phyloP scores from a whole-genome alignment of 1,140 invertebrate genomes.

The Drosophila persimilis region DNA sequence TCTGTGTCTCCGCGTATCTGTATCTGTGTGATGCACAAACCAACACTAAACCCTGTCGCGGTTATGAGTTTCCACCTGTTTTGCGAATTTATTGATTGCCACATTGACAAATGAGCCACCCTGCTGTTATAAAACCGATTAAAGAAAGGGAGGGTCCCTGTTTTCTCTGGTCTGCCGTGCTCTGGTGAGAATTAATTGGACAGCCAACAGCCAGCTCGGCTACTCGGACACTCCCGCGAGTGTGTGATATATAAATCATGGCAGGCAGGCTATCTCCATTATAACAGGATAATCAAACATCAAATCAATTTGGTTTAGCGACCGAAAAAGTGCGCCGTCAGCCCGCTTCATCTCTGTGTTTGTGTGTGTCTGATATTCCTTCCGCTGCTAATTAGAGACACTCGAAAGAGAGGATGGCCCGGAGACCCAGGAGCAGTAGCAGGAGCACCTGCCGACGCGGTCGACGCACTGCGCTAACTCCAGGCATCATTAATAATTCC shows the following conservation, averaged over 20 bases:
- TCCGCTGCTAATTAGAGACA: conserved; percentile 65
- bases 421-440: conserved; percentile 4
- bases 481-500: conserved; percentile 71
- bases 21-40: neutral
- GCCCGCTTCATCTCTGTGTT: conserved; percentile 11
- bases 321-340: conserved; percentile 26
- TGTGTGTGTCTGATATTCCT: neutral
- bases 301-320: conserved; percentile 50
- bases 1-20: neutral
- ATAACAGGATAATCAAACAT: conserved; percentile 47
- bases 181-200: conserved; percentile 57
- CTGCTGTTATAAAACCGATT: conserved; percentile 74
- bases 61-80: conserved; percentile 73
- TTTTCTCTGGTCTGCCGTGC: neutral
- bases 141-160: conserved; percentile 58
- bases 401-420: conserved; percentile 34
- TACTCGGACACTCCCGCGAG: conserved; percentile 18
- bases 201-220: conserved; percentile 6
- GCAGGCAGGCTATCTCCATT: conserved; percentile 20
- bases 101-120: conserved; percentile 78
- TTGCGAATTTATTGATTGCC: conserved; percentile 74
- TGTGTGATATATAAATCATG: conserved; percentile 55
- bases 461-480: conserved; percentile 34
- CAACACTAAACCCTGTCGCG: conserved; percentile 33
- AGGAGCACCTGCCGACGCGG: conserved; percentile 66